phyloP scores from a whole-genome alignment of 1,140 invertebrate species.

The Atta colombica region DNA sequence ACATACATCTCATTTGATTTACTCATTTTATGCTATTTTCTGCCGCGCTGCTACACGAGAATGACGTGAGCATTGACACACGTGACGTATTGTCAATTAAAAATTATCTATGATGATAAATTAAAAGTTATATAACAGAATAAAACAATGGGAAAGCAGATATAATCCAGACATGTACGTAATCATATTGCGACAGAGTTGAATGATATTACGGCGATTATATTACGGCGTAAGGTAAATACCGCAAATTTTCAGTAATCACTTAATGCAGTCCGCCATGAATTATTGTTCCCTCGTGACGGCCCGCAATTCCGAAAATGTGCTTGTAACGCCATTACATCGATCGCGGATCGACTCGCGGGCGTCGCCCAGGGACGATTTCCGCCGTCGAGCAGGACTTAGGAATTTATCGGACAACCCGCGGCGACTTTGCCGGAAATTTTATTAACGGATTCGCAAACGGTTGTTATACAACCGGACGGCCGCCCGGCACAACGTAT shows the following conservation, averaged over 20 bases:
- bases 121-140: not conserved
- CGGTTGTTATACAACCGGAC: conserved; percentile 32
- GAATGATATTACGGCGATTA: conserved; percentile 9
- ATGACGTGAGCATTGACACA: not conserved
- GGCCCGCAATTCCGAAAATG: conserved; percentile 44
- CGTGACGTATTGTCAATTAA: not conserved
- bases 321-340: conserved; percentile 32
- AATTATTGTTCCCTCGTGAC: conserved; percentile 47
- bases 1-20: conserved; percentile 6
- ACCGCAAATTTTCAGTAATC: conserved; percentile 49
- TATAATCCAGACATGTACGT: not conserved
- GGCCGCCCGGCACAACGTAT: not conserved
- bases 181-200: not conserved
- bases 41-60: not conserved
- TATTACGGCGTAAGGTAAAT: conserved; percentile 21
- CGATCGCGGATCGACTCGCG: conserved; percentile 28
- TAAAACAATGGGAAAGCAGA: not conserved
- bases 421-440: conserved; percentile 39
- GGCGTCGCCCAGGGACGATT: conserved; percentile 5
- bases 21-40: not conserved
- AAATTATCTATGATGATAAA: not conserved
- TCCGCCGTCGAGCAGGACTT: conserved; percentile 28
- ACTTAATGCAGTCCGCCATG: conserved; percentile 34
- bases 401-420: conserved; percentile 48
- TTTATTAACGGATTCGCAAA: conserved; percentile 55